Percentiles rank a stretch among this genome's conserved stretches.
Evolutionary conservation across 2,113 vertebrate species (phyloP).

Genomic region (Probosciger aterrimus): DNA sequence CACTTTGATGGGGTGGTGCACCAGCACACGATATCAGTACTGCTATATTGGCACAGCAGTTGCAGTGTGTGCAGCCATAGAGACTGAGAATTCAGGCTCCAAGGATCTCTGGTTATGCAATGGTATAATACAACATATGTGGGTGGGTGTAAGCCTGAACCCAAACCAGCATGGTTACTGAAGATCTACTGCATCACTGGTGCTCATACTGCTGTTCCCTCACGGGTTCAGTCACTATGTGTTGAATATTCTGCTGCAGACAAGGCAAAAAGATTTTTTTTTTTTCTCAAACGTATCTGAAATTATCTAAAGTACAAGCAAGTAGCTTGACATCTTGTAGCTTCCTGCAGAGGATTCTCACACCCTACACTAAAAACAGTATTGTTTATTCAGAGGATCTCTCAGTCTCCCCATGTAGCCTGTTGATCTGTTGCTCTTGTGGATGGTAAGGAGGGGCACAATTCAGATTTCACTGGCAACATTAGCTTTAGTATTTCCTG

Average conservation of each 20-base stretch:
- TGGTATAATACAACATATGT: conserved; percentile 61
- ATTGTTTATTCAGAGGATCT: conserved; percentile 26
- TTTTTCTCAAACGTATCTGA: not conserved
- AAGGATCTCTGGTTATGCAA: conserved; percentile 56
- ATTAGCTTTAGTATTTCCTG: not conserved
- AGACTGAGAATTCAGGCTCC: conserved; percentile 38
- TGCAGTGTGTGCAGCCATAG: conserved; percentile 41
- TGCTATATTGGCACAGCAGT: conserved; percentile 22
- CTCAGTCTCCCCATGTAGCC: not conserved
- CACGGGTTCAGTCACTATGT: not conserved
- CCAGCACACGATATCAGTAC: not conserved
- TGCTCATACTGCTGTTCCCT: conserved; percentile 40
- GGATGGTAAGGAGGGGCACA: not conserved
- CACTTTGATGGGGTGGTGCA: conserved; percentile 5
- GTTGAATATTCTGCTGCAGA: conserved; percentile 19
- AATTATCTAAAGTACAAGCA: conserved; percentile 16
- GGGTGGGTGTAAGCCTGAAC: conserved; percentile 67
- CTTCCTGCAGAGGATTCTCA: conserved; percentile 33
- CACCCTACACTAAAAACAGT: not conserved
- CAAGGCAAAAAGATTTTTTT: not conserved
- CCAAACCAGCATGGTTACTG: conserved; percentile 53
- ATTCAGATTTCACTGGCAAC: not conserved
- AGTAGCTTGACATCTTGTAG: conserved; percentile 25
- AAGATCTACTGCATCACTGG: conserved; percentile 9
- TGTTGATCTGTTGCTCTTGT: conserved; percentile 28